These are phyloP conservation scores for Nothocercus julius DNA, from an alignment of 2,113 vertebrate genomes.

Conservation along the genomic window DNA sequence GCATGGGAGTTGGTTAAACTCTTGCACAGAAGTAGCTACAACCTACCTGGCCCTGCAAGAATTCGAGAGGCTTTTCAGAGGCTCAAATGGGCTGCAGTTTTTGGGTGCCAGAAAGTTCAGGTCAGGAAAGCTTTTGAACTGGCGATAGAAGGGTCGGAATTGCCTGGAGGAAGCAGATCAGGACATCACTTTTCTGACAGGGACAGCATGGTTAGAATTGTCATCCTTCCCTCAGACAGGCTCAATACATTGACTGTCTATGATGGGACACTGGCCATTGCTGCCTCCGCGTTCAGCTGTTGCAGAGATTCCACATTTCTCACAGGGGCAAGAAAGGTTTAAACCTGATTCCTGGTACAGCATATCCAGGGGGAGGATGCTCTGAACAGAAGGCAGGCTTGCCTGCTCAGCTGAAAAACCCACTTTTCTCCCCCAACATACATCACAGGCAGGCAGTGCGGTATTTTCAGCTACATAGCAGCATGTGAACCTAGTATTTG, in stretches of 20 bases:
- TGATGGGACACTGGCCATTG: accelerated
- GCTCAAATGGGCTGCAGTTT: conserved; percentile 84
- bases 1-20: background rate
- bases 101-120: conserved; percentile 79
- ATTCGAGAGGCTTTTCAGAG: conserved; percentile 20
- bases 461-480: background rate
- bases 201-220: background rate
- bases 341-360: background rate
- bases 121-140: conserved; percentile 83
- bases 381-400: background rate
- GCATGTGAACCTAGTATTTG: background rate
- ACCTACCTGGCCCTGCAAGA: conserved; percentile 65
- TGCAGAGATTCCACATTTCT: background rate
- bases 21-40: background rate
- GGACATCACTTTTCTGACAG: background rate
- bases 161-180: conserved; percentile 74
- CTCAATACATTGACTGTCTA: background rate
- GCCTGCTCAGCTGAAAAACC: background rate
- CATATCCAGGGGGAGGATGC: accelerated
- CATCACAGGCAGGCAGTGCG: background rate
- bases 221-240: background rate
- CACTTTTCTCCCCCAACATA: background rate
- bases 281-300: background rate
- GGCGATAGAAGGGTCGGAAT: conserved; percentile 83
- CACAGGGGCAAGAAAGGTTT: background rate